Evolutionary conservation across 2,113 vertebrate genomes (phyloP).

Genomic region (Natator depressus): DNA sequence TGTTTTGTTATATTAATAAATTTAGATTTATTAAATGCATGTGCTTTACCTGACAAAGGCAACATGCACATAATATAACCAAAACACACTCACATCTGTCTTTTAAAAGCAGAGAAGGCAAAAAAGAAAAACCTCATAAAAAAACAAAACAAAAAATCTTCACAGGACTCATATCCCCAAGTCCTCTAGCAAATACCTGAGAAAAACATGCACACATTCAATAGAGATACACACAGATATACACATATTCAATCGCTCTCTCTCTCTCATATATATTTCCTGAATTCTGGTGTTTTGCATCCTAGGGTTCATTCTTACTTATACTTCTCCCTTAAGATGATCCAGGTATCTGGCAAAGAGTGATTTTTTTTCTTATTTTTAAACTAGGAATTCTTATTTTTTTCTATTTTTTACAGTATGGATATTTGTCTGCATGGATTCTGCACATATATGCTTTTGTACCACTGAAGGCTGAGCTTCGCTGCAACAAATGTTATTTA

Average conservation of each 20-base stretch:
- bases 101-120: background rate
- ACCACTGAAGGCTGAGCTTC: background rate
- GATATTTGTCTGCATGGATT: background rate
- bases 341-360: background rate
- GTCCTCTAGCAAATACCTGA: background rate
- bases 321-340: background rate
- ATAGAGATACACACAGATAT: background rate
- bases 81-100: background rate
- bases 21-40: background rate
- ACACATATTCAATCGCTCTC: background rate
- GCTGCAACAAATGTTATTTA: background rate
- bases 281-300: background rate
- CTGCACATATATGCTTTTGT: background rate
- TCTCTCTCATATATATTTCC: background rate
- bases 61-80: background rate
- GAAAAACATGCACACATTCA: background rate
- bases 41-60: background rate
- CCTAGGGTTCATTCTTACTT: background rate
- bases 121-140: background rate
- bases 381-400: background rate
- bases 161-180: background rate
- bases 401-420: rapidly evolving
- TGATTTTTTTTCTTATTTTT: background rate
- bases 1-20: background rate
- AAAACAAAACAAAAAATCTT: background rate